Percentiles rank a stretch among this genome's conserved stretches.
Conservation (phyloP, 2,888 invertebrate species). For the Patella ulyssiponensis region DNA sequence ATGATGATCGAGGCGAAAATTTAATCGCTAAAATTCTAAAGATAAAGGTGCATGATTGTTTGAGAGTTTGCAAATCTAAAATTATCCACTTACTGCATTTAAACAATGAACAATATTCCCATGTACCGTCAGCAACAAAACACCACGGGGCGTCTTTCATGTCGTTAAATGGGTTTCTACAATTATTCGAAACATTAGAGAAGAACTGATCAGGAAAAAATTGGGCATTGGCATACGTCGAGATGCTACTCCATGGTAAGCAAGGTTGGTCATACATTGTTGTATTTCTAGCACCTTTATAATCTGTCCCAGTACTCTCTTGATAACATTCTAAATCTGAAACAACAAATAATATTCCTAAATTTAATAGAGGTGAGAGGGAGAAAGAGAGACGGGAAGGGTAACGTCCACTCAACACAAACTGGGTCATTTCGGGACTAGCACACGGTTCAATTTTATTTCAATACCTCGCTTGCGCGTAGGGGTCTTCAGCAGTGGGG, state of each 20-base stretch:
- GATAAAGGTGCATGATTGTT: too few species aligned
- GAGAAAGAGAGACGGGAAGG: too few species aligned
- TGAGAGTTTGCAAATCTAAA: too few species aligned
- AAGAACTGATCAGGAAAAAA: background rate
- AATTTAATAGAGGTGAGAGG: too few species aligned
- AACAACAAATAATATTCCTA: background rate
- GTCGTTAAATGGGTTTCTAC: background rate
- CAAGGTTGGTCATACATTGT: background rate
- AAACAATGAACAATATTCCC: background rate
- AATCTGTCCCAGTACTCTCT: background rate
- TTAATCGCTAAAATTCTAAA: too few species aligned
- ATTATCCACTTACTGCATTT: background rate
- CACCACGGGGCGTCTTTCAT: background rate
- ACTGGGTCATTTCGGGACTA: too few species aligned
- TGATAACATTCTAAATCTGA: background rate
- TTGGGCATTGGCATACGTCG: background rate
- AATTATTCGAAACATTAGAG: background rate
- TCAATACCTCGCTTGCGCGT: too few species aligned
- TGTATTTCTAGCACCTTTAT: background rate
- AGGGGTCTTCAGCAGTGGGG: too few species aligned
- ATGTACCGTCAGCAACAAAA: background rate
- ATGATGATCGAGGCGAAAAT: too few species aligned
- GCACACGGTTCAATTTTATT: too few species aligned
- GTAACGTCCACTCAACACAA: too few species aligned
- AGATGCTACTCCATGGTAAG: background rate